Evolutionary conservation across 2,797 vertebrate species (phyloP).

Genomic region (Enteromius fasciolatus): DNA sequence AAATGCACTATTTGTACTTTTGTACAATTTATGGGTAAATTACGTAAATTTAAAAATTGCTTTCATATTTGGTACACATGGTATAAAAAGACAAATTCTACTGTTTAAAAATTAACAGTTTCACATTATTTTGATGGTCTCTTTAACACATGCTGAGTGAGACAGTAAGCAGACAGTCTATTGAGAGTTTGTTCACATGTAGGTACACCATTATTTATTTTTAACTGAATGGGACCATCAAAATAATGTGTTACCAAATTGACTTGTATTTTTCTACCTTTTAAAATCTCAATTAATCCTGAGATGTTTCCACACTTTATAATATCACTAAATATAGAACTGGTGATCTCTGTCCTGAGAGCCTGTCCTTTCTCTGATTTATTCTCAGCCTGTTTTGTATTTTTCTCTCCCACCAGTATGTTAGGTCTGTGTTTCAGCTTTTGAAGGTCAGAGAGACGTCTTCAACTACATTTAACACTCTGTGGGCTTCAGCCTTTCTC

Average conservation of each 20-base stretch:
- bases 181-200: not conserved
- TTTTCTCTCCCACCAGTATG: not conserved
- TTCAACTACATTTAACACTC: conserved; percentile 55
- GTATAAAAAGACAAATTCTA: not conserved
- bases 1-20: not conserved
- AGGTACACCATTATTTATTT: not conserved
- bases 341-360: conserved; percentile 68
- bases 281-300: conserved; percentile 68
- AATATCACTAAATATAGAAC: conserved; percentile 74
- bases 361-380: conserved; percentile 62
- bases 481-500: conserved; percentile 50
- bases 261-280: not conserved
- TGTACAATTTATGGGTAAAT: not conserved
- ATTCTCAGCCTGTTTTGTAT: conserved; percentile 62
- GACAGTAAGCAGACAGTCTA: too few species aligned
- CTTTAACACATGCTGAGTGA: not conserved
- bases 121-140: not conserved
- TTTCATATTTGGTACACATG: not conserved
- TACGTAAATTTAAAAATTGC: not conserved
- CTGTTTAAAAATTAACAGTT: conserved; percentile 41
- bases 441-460: conserved; percentile 70
- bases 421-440: conserved; percentile 55
- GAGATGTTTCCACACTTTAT: conserved; percentile 63
- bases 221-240: not conserved
- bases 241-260: not conserved